These are phyloP conservation scores for Aphaenogaster ashmeadi DNA, from an alignment of 1,140 invertebrate species.

Conservation along the genomic window DNA sequence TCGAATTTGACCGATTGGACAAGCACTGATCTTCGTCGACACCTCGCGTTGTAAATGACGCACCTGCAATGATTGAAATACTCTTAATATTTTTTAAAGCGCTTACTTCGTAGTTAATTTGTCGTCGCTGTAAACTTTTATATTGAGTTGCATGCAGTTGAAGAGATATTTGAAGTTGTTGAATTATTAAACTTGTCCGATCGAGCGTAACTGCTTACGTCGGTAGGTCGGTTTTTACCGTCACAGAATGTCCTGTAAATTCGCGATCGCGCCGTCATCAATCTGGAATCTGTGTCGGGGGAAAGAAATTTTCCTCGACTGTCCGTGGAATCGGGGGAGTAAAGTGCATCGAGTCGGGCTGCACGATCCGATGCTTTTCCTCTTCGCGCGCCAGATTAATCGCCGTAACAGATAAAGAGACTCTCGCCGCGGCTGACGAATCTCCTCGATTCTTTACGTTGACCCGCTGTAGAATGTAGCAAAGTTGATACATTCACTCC, in stretches of 20 bases:
- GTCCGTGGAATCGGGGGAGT: not conserved
- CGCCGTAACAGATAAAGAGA: not conserved
- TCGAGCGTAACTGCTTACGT: constrained; percentile 30
- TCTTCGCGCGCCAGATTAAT: not conserved
- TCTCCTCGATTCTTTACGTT: not conserved
- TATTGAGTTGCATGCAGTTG: not conserved
- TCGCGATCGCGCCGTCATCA: not conserved
- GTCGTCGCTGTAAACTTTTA: not conserved
- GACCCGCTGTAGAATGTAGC: not conserved
- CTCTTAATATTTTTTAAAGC: not conserved
- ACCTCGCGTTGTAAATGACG: not conserved
- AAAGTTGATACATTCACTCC: constrained; percentile 37
- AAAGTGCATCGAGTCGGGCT: constrained; percentile 24
- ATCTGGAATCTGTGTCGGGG: constrained; percentile 19
- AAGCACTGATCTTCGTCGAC: not conserved
- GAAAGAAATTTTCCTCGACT: constrained; percentile 38
- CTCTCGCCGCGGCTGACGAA: not conserved
- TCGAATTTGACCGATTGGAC: not conserved
- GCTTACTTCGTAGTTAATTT: not conserved
- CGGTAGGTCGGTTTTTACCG: not conserved
- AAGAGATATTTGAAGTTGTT: constrained; percentile 8
- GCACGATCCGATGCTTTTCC: not conserved
- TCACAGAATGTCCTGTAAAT: not conserved
- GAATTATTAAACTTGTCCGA: constrained; percentile 23
- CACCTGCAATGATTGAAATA: not conserved